Evolutionary conservation across 2,113 vertebrate genomes (phyloP), one percentile per base, ranked within the genome.

Genomic region (human (Homo sapiens)): DNA sequence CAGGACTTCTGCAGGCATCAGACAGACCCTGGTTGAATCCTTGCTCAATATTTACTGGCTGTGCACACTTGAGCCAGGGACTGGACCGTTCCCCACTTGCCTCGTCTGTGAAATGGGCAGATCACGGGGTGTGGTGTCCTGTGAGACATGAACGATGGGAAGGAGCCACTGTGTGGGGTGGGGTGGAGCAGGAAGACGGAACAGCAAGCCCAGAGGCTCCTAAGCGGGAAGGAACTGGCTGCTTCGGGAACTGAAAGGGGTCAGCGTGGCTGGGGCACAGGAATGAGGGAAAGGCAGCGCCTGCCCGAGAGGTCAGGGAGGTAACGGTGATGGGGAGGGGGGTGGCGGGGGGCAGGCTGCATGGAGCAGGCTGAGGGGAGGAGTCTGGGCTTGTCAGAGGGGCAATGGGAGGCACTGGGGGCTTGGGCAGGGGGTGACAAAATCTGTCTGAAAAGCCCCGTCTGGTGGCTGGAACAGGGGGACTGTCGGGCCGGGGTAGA

Each of bases 91-190:
- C 50, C 80, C 96, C 23, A 7, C 7, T 48, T 80, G 57, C 57
- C 38, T 70, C 48, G 16, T 90, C 85, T 90, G 57, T 92, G 76
- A 84, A 95, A 82, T 85, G 52, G 96, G 40, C 25, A 87, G 43
- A 45, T 89, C 38, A n/a, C 50, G 45, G 27, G 82, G 68, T 85
- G 6, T 68, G 82, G 68, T 85, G 4, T 68, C 50, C 6, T 52
- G 35, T 82, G 82, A 94, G 85, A 70, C 18, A 4, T n/a, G 45
- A 92, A 59, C 35, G 48, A 85, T 76, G 23, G 89, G 55, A 85
- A 90, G n/a, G 25, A 59, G 45, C 35, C 57, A 64, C 48, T 16
- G 12, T 78, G 8, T 55, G 12, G 38, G 14, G n/a, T 6, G 35
- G 17, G 40, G 25, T 20, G 43, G 35, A 17, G 61, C 11, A 79